These are phyloP conservation scores for Galerucella pusilla DNA, from an alignment of 2,888 invertebrate species.

Conservation along the genomic window DNA sequence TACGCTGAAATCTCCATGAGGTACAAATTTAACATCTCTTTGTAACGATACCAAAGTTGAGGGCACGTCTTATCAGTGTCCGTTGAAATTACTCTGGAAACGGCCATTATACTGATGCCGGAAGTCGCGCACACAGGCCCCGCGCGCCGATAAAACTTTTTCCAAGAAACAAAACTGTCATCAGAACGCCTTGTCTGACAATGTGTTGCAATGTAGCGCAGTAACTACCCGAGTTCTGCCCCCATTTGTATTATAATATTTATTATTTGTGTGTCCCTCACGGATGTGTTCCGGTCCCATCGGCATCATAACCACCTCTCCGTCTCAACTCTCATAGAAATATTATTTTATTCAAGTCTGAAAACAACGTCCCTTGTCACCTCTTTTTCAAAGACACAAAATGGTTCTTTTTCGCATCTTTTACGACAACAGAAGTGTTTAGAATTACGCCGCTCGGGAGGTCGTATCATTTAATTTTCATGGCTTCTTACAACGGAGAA, in stretches of 20 bases:
- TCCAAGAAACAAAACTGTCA: conserved; percentile 64
- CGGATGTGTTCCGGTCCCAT: conserved; percentile 61
- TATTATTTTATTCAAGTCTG: conserved; percentile 64
- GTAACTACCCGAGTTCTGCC: conserved; percentile 54
- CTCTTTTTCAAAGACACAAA: conserved; percentile 64
- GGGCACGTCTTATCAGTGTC: conserved; percentile 46
- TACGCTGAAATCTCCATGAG: too few species aligned
- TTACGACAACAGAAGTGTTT: conserved; percentile 66
- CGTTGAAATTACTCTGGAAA: conserved; percentile 52
- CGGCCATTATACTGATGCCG: conserved; percentile 47
- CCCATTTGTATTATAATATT: conserved; percentile 66
- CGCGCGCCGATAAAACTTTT: conserved; percentile 64
- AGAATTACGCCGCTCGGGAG: conserved; percentile 64
- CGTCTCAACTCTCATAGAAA: conserved; percentile 60
- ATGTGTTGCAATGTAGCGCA: conserved; percentile 64
- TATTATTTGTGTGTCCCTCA: conserved; percentile 66
- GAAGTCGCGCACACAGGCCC: conserved; percentile 52
- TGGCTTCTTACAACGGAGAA: conserved; percentile 55
- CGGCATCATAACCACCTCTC: conserved; percentile 60
- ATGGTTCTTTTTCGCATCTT: conserved; percentile 64
- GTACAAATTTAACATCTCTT: too few species aligned
- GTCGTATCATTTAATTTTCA: conserved; percentile 66
- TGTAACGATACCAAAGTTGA: conserved; percentile 29
- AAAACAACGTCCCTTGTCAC: conserved; percentile 62
- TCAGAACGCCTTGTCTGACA: conserved; percentile 63